Percentiles rank a stretch among this genome's conserved stretches.
Conservation (phyloP, 2,113 vertebrate species). For the Eulemur macaco region DNA sequence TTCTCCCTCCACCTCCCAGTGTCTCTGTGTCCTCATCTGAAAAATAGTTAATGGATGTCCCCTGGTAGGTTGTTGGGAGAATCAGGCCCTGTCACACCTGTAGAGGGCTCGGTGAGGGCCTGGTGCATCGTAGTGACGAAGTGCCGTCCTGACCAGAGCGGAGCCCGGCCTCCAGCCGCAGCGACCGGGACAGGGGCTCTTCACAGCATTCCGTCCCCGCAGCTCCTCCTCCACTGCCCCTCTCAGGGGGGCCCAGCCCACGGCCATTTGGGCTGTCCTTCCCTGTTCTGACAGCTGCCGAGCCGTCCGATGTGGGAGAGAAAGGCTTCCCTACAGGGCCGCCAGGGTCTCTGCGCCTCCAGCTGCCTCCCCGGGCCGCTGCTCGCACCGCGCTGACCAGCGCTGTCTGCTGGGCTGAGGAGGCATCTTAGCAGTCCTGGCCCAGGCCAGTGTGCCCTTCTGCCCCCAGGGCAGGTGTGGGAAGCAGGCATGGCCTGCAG, state of each 20-base stretch:
- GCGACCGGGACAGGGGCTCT: not conserved
- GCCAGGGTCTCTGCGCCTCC: not conserved
- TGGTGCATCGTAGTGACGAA: accelerated
- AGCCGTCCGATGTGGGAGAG: not conserved
- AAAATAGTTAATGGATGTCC: not conserved
- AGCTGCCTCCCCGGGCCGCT: not conserved
- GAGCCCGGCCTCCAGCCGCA: not conserved
- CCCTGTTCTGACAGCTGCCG: not conserved
- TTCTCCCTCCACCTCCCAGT: not conserved
- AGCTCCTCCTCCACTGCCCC: no score
- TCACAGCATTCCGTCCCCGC: not conserved
- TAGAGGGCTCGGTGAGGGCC: not conserved
- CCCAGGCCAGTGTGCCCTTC: not conserved
- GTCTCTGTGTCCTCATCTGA: not conserved
- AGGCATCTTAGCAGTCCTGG: not conserved
- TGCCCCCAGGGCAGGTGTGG: not conserved
- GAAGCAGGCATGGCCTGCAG: no score
- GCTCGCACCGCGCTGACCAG: not conserved
- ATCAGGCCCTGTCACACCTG: not conserved
- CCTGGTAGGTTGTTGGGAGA: no score
- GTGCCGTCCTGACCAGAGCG: not conserved
- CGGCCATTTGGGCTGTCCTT: not conserved
- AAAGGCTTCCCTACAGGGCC: not conserved
- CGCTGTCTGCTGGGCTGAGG: not conserved
- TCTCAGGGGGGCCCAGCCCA: not conserved